Conservation (phyloP, 2,797 vertebrate genomes). For the Astyanax mexicanus region DNA sequence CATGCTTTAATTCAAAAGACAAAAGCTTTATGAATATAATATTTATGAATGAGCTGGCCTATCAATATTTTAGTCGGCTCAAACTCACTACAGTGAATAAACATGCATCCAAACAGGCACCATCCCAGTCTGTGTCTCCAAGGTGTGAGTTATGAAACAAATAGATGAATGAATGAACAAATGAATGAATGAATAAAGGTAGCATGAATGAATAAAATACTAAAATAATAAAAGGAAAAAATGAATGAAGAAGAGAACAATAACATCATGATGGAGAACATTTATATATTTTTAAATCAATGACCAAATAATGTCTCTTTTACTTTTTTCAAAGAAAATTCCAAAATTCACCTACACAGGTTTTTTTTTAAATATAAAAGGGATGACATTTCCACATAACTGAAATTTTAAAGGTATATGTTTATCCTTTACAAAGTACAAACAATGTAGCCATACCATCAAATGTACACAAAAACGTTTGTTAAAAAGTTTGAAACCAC, state of each 20-base stretch:
- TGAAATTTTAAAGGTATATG: too few relatives aligned
- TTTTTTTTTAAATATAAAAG: too few relatives aligned
- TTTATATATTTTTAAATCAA: too few relatives aligned
- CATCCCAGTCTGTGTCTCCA: conserved; percentile 19
- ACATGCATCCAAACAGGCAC: conserved; percentile 50
- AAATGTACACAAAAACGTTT: too few relatives aligned
- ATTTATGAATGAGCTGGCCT: conserved; percentile 63
- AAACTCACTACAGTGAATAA: conserved; percentile 52
- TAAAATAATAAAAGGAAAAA: background rate
- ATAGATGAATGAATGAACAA: conserved; percentile 36
- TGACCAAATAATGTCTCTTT: too few relatives aligned
- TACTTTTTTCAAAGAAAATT: too few relatives aligned
- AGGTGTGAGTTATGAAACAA: conserved; percentile 38
- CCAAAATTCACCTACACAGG: too few relatives aligned
- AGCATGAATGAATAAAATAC: conserved; percentile 24
- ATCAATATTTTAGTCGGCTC: conserved; percentile 68
- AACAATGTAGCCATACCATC: too few relatives aligned
- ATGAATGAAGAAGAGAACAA: background rate
- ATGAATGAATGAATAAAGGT: conserved; percentile 37
- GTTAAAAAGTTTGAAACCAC: too few relatives aligned
- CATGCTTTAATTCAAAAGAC: conserved; percentile 66
- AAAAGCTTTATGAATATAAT: conserved; percentile 64
- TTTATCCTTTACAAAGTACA: too few relatives aligned
- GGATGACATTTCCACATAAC: too few relatives aligned
- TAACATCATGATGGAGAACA: too few relatives aligned